Conservation (phyloP, 2,888 invertebrate species). For the Argyra leucocephala region DNA sequence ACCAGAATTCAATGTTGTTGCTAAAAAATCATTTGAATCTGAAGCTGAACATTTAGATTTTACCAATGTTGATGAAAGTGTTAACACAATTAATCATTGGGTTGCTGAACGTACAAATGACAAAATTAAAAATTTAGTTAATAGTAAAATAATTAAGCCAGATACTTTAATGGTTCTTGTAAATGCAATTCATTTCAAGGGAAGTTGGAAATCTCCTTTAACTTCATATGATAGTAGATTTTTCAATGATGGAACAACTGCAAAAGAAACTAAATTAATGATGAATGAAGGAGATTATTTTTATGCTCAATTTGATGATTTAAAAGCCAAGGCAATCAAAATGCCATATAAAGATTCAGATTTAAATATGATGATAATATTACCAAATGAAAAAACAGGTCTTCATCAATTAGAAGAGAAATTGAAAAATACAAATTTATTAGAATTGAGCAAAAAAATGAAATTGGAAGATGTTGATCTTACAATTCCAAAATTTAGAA, state of each 20-base stretch:
- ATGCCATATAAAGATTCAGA: conserved; percentile 61
- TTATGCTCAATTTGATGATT: conserved; percentile 44
- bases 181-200: conserved; percentile 82
- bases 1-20: conserved; percentile 48
- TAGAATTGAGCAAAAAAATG: conserved; percentile 46
- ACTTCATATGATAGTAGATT: conserved; percentile 56
- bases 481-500: conserved; percentile 67
- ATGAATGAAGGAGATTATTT: conserved; percentile 45
- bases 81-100: conserved; percentile 66
- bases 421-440: conserved; percentile 49
- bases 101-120: conserved; percentile 67
- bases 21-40: conserved; percentile 54
- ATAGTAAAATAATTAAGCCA: conserved; percentile 46
- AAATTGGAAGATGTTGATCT: conserved; percentile 47
- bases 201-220: conserved; percentile 63
- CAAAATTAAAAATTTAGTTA: conserved; percentile 69
- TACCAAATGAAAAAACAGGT: conserved; percentile 61
- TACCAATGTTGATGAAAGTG: conserved; percentile 42
- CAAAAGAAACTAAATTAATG: conserved; percentile 49
- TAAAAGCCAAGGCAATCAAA: conserved; percentile 54
- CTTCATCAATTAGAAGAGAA: conserved; percentile 53
- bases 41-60: conserved; percentile 58
- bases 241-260: conserved; percentile 21
- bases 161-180: conserved; percentile 62
- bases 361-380: conserved; percentile 63